phyloP scores from a whole-genome alignment of 2,888 invertebrate genomes.

The Hypercompe scribonia region DNA sequence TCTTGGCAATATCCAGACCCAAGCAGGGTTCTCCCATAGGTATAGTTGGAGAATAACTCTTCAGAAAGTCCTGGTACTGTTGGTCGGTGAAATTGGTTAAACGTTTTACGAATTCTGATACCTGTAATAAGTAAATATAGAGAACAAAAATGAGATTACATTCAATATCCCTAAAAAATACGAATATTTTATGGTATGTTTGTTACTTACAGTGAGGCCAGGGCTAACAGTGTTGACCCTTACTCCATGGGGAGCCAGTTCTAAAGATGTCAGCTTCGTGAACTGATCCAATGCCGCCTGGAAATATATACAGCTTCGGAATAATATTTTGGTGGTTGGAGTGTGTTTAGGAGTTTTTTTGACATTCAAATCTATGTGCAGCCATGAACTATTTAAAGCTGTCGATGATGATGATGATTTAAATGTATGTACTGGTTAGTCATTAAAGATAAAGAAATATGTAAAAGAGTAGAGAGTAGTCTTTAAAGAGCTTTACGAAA shows the following conservation, averaged over 20 bases:
- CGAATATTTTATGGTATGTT: neutral
- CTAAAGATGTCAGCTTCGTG: conserved; percentile 88
- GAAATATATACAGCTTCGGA: neutral
- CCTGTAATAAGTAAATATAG: neutral
- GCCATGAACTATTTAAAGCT: too few species aligned
- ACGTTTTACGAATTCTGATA: conserved; percentile 40
- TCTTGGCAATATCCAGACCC: conserved; percentile 90
- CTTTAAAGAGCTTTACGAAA: too few species aligned
- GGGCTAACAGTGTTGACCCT: conserved; percentile 84
- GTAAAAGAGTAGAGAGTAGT: too few species aligned
- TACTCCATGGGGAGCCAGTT: conserved; percentile 86
- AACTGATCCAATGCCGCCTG: conserved; percentile 62
- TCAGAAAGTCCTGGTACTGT: conserved; percentile 51
- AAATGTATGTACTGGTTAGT: too few species aligned
- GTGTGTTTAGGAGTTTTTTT: too few species aligned
- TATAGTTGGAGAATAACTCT: conserved; percentile 17
- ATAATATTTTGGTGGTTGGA: too few species aligned
- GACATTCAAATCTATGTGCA: too few species aligned
- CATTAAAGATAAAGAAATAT: too few species aligned
- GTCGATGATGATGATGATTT: too few species aligned
- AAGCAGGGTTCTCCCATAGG: conserved; percentile 51
- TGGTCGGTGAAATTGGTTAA: conserved; percentile 42
- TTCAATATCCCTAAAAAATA: neutral
- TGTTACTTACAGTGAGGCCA: neutral
- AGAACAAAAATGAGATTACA: neutral